Base-by-base conservation (phyloP, 2,113 vertebrate species). In the Ceratotherium simum region DNA sequence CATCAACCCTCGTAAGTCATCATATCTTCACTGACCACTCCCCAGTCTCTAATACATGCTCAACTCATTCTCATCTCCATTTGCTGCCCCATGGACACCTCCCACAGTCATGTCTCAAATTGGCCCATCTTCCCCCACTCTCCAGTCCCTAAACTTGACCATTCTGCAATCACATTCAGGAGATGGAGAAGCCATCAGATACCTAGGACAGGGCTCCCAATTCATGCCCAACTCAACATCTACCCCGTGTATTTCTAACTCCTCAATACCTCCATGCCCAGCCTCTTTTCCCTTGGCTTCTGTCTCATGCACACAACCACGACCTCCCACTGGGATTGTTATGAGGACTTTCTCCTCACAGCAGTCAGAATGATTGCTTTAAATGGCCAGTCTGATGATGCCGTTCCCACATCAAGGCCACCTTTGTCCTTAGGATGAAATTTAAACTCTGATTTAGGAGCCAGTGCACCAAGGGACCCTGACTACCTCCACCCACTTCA, bases 221-320 rank as follows among this genome's bases (percentile, higher is more conserved):
- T 27, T 9, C 29, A 25, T 0, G 13, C 36, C 31, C 69, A 89
- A 31, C 62, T 81, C n/a, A 60, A 7, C 7, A 8, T 25, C 7
- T 23, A 54, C 51, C 51, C 14, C 51, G 4, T 54, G 51, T 54
- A 54, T 54, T 54, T 54, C 51, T 54, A 4, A 54, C 51, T 54
- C 51, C 13, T 54, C 51, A 54, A 16, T 54, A 54, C 51, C 51
- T 54, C 51, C 23, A 25, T 3, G 21, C 27, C 79, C 56, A 58
- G n/a, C 27, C 29, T n/a, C n/a, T 16, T 80, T 17, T 80, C 25
- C 33, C 20, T 31, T 17, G 29, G 9, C 42, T 14, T 9, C 42
- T 5, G 1, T 33, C 1, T 7, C 51, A n/a, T 9, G 8, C 3
- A 2, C 29, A 4, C 36, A 33, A 4, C 9, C 18, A 4, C 0